Percentiles rank a stretch among this genome's conserved stretches.
These are phyloP conservation scores for Eupithecia tripunctaria DNA, from an alignment of 2,888 invertebrate species.

Conservation along the genomic window DNA sequence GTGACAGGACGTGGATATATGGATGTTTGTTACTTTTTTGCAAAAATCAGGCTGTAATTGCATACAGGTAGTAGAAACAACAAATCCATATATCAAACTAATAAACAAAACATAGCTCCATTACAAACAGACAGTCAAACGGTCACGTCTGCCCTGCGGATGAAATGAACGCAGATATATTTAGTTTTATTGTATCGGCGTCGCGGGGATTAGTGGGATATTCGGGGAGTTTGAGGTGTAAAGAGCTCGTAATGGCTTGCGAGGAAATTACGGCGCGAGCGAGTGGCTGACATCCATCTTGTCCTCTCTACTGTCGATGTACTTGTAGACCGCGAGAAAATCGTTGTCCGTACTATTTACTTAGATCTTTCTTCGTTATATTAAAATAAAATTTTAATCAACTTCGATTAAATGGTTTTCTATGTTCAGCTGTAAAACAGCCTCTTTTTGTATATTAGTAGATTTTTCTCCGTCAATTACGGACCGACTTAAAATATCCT, in stretches of 20 bases:
- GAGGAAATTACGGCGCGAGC: neutral
- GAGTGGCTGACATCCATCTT: conserved; percentile 2
- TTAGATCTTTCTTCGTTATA: neutral
- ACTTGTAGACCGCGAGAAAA: neutral
- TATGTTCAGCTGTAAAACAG: no score
- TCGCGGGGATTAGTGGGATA: neutral
- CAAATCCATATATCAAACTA: neutral
- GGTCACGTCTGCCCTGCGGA: neutral
- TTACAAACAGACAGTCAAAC: neutral
- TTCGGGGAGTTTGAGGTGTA: conserved; percentile 3
- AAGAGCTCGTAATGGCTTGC: conserved; percentile 4
- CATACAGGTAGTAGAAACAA: no score
- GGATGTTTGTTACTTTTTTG: no score
- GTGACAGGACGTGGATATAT: no score
- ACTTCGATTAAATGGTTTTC: no score
- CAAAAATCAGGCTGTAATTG: no score
- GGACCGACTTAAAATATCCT: no score
- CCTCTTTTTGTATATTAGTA: no score
- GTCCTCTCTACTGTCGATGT: neutral
- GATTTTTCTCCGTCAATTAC: no score
- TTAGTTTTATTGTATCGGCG: neutral
- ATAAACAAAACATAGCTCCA: neutral
- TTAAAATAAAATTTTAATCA: no score
- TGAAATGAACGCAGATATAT: neutral
- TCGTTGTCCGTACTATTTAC: neutral